Evolutionary conservation across 2,113 vertebrate genomes (phyloP).

Genomic region (Sceloporus undulatus): DNA sequence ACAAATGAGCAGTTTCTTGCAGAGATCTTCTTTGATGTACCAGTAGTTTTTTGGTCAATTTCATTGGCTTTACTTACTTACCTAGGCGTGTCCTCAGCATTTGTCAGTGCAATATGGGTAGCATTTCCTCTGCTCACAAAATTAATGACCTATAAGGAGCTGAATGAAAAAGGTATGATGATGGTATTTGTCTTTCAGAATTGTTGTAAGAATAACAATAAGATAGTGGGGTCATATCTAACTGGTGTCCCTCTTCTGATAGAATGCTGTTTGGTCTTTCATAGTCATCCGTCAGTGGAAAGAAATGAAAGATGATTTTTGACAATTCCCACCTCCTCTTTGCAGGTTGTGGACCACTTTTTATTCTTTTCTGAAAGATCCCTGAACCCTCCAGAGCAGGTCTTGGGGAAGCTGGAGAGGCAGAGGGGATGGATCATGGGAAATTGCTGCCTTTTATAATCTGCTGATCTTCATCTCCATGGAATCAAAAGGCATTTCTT

Average conservation of each 20-base stretch:
- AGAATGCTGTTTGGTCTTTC: background rate
- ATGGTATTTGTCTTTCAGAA: background rate
- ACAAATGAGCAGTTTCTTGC: slow-evolving; percentile 84
- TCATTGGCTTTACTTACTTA: slow-evolving; percentile 85
- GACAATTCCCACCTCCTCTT: background rate
- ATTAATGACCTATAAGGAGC: slow-evolving; percentile 84
- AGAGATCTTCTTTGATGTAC: slow-evolving; percentile 90
- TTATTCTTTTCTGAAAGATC: background rate
- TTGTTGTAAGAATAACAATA: background rate
- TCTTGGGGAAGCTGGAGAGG: background rate
- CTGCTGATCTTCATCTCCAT: background rate
- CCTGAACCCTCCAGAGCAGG: background rate
- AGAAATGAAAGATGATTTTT: background rate
- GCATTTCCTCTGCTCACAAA: slow-evolving; percentile 89
- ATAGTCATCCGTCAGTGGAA: background rate
- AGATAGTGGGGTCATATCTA: background rate
- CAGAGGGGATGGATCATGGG: background rate
- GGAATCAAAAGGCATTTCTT: background rate
- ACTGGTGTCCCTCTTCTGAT: background rate
- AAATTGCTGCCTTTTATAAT: background rate
- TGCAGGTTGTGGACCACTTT: background rate
- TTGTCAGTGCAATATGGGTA: slow-evolving; percentile 91
- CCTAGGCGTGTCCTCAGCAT: slow-evolving; percentile 90
- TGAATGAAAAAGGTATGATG: slow-evolving; percentile 85
- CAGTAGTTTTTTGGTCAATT: slow-evolving; percentile 87